Evolutionary conservation across 2,888 invertebrate species (phyloP), one percentile per base, ranked within the genome.

Genomic region (Netelia fuscicornis): DNA sequence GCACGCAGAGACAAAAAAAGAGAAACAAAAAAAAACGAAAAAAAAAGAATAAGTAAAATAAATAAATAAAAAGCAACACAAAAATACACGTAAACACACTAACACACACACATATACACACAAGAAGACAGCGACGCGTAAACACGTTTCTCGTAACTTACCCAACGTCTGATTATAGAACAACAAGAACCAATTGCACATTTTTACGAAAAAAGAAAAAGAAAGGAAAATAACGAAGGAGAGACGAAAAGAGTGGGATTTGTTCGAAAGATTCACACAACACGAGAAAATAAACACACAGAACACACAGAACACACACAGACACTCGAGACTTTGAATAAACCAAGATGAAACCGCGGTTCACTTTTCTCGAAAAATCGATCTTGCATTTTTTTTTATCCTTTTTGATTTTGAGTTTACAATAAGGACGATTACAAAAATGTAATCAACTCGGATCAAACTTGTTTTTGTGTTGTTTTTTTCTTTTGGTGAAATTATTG

Each of bases 1-100:
- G 60, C 67, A 77, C 72, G 67, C 80, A 81, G 42, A 64, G 30
- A 80, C 68, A 80, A 65, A 52, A 65, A 65, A 42, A 54, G 13
- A 2, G 13, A 58, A 60, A 76, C 17, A 75, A 82, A 58, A 17
- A 67, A 42, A 20, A 70, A 30, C 30, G 30, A 30, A 30, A 30
- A 30, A 30, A 30, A 30, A 30, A 5, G n/a, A n/a, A n/a, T n/a
- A n/a, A n/a, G n/a, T n/a, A 25, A 25, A 25, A 25, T 25, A 2
- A 2, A 30, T n/a, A n/a, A n/a, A n/a, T n/a, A 30, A 30, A 30
- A 30, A 30, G 5, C 30, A 30, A 30, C 1, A 3, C 30, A 30
- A 30, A 30, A 30, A 2, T 30, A 30, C 30, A 30, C 30, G 30
- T 30, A 30, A 30, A 30, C 30, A 3, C 30, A 30, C 30, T 5